Conservation (phyloP, 2,888 invertebrate species). For the Acholoe squamosa region DNA sequence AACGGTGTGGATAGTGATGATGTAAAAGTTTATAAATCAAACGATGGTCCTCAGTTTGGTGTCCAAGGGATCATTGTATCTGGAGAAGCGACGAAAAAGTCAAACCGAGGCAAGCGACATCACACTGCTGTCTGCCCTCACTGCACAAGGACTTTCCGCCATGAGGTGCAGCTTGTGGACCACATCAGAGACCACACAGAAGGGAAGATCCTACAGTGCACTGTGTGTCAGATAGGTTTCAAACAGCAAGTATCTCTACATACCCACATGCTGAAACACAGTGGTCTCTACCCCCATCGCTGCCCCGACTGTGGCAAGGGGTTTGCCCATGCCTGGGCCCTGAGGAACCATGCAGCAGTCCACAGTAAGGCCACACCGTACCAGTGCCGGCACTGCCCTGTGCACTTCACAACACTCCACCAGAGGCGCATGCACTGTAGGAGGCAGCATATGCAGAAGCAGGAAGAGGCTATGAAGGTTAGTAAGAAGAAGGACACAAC, state of each 20-base stretch:
- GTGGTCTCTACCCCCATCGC: neutral
- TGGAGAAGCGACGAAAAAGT: neutral
- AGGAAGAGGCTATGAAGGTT: neutral
- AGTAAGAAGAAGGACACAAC: neutral
- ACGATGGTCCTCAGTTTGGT: too few species aligned
- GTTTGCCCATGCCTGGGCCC: neutral
- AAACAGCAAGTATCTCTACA: neutral
- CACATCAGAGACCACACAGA: neutral
- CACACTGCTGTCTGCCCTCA: neutral
- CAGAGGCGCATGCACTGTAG: neutral
- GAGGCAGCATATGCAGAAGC: neutral
- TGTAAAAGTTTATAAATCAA: too few species aligned
- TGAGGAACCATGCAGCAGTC: neutral
- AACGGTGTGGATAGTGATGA: too few species aligned
- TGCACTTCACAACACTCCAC: neutral
- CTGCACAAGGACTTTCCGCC: neutral
- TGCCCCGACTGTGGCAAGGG: constrained; percentile 8
- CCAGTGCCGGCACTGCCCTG: neutral
- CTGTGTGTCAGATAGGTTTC: neutral
- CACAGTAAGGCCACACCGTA: neutral
- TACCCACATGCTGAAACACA: neutral
- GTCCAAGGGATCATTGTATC: neutral
- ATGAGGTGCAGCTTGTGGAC: neutral
- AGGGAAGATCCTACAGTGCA: neutral
- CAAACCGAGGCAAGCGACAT: neutral